Evolutionary conservation across 2,797 vertebrate genomes (phyloP).

Genomic region (Podarcis siculus): DNA sequence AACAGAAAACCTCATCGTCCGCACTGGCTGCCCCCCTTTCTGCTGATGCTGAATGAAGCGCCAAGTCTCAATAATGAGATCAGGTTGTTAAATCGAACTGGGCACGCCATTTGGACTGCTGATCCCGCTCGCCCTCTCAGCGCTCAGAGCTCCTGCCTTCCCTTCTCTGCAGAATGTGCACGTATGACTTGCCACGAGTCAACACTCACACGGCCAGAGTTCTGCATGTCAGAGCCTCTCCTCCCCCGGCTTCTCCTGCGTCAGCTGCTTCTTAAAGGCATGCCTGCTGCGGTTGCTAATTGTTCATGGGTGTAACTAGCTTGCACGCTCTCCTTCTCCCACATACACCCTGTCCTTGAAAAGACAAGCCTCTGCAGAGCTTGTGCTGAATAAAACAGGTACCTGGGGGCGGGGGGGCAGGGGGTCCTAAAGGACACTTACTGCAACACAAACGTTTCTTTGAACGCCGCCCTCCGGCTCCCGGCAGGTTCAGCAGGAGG

Average conservation of each 20-base stretch:
- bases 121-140: neutral
- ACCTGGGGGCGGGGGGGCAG: neutral
- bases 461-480: slow-evolving; percentile 14
- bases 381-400: neutral
- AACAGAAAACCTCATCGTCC: neutral
- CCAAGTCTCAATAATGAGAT: neutral
- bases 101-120: neutral
- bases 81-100: neutral
- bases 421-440: slow-evolving; percentile 33
- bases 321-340: neutral
- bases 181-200: neutral
- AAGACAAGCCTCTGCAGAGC: slow-evolving; percentile 17
- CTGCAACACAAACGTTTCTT: slow-evolving; percentile 14
- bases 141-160: no score
- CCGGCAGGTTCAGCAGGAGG: neutral
- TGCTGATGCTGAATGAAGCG: neutral
- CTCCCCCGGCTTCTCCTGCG: no score
- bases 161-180: neutral
- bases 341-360: slow-evolving; percentile 42
- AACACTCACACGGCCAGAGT: neutral
- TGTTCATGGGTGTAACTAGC: neutral
- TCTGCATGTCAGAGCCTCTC: neutral
- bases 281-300: neutral
- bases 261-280: neutral
- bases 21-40: neutral